Conservation (phyloP, 2,888 invertebrate genomes). For the Synanthedon formicaeformis region DNA sequence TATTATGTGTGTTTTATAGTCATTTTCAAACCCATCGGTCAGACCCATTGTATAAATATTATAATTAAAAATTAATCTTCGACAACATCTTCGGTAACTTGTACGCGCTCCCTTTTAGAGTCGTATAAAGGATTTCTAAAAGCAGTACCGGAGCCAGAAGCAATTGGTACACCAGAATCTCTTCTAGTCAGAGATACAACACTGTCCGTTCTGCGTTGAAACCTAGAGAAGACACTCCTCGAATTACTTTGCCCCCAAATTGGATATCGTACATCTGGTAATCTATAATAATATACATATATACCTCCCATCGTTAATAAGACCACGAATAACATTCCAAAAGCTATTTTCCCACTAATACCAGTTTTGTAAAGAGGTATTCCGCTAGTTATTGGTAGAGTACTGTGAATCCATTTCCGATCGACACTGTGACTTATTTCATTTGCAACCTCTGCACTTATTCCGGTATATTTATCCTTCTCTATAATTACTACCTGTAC, state of each 20-base stretch:
- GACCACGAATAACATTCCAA: slow-evolving; percentile 46
- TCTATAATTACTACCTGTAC: slow-evolving; percentile 50
- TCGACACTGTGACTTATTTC: slow-evolving; percentile 28
- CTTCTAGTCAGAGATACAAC: slow-evolving; percentile 49
- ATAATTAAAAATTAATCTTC: slow-evolving; percentile 6
- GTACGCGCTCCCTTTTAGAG: slow-evolving; percentile 46
- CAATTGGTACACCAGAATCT: slow-evolving; percentile 33
- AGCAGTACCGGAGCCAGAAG: slow-evolving; percentile 25
- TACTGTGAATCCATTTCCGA: slow-evolving; percentile 27
- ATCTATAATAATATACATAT: slow-evolving; percentile 46
- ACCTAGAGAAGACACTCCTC: slow-evolving; percentile 31
- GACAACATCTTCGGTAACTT: slow-evolving; percentile 26
- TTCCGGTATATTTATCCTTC: slow-evolving; percentile 39
- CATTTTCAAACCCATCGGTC: too few relatives aligned
- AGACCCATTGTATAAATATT: too few relatives aligned
- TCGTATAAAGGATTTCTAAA: slow-evolving; percentile 58
- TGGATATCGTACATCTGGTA: slow-evolving; percentile 24
- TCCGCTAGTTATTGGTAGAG: slow-evolving; percentile 32
- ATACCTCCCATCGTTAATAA: slow-evolving; percentile 27
- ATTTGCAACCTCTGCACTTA: slow-evolving; percentile 36
- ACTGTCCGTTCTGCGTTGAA: slow-evolving; percentile 48
- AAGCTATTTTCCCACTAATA: slow-evolving; percentile 35
- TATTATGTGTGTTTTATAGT: too few relatives aligned
- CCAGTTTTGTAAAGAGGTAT: slow-evolving; percentile 35
- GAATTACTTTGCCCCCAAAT: slow-evolving; percentile 11